These are phyloP conservation scores for Microctenopoma stevenorrisi DNA, from an alignment of 2,797 vertebrate genomes.

Conservation along the genomic window DNA sequence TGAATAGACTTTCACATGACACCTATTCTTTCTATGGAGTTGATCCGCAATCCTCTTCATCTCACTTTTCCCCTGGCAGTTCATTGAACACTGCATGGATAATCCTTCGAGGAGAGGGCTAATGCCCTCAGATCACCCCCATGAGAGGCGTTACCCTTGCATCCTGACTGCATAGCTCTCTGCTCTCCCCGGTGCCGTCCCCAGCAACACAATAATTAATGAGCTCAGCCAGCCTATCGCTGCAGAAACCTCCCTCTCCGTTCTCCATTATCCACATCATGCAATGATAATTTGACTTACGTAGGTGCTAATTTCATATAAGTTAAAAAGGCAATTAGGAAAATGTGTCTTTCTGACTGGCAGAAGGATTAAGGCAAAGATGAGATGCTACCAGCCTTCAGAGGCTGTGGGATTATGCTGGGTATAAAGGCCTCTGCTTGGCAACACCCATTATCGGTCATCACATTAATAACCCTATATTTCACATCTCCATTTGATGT, in stretches of 20 bases:
- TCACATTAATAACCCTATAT: slow-evolving; percentile 83
- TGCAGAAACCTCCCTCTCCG: slow-evolving; percentile 57
- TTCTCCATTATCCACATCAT: slow-evolving; percentile 71
- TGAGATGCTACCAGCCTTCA: slow-evolving; percentile 69
- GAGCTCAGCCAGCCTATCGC: slow-evolving; percentile 73
- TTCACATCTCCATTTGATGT: slow-evolving; percentile 81
- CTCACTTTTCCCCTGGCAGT: slow-evolving; percentile 53
- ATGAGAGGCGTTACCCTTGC: slow-evolving; percentile 67
- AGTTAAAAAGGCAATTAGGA: slow-evolving; percentile 86
- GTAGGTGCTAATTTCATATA: slow-evolving; percentile 83
- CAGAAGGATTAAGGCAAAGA: slow-evolving; percentile 83
- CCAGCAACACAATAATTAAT: slow-evolving; percentile 80
- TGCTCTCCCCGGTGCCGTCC: slow-evolving; percentile 53
- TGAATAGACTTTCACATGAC: slow-evolving; percentile 32
- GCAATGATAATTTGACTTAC: slow-evolving; percentile 77
- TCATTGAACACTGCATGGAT: slow-evolving; percentile 61
- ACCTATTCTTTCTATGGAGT: slow-evolving; percentile 39
- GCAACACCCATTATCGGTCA: slow-evolving; percentile 84
- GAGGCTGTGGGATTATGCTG: slow-evolving; percentile 62
- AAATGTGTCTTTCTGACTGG: slow-evolving; percentile 80
- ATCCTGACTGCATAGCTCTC: slow-evolving; percentile 50
- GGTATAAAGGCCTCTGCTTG: slow-evolving; percentile 58
- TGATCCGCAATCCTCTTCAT: slow-evolving; percentile 62
- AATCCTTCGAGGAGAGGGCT: slow-evolving; percentile 73
- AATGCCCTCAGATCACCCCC: slow-evolving; percentile 72